Evolutionary conservation across 2,797 vertebrate genomes (phyloP).

Genomic region (Apodemus agrarius): DNA sequence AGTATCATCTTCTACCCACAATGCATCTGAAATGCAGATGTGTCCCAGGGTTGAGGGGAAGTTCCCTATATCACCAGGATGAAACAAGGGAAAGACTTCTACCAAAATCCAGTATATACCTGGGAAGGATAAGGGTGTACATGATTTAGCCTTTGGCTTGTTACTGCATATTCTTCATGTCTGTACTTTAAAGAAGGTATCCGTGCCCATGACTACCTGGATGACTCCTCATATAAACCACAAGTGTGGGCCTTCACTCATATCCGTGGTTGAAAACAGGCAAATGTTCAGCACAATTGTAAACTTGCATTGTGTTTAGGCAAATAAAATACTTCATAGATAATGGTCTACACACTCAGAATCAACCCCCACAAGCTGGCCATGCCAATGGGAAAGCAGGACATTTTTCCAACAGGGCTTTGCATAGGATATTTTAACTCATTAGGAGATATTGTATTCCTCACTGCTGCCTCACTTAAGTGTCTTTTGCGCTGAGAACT

Average conservation of each 20-base stretch:
- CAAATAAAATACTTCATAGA: constrained; percentile 7
- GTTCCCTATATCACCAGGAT: not conserved
- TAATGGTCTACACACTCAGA: not conserved
- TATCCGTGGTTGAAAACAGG: not conserved
- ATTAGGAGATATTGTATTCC: not conserved
- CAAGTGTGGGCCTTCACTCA: not conserved
- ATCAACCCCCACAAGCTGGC: not conserved
- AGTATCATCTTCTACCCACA: not conserved
- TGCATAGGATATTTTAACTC: not conserved
- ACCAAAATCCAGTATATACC: not conserved
- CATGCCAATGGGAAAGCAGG: not conserved
- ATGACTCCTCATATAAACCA: not conserved
- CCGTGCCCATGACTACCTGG: not conserved
- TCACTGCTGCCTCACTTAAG: not conserved
- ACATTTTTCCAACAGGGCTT: not conserved
- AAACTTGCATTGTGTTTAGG: constrained; percentile 46
- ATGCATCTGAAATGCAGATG: not conserved
- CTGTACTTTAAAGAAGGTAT: not conserved
- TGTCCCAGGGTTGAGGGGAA: not conserved
- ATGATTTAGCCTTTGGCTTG: not conserved
- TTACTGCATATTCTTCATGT: not conserved
- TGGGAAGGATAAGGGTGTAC: not conserved
- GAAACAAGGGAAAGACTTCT: not conserved
- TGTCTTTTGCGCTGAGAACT: not conserved
- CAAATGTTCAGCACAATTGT: not conserved